Conservation (phyloP, 30 jellyfish, hydroid and myxozoan genomes). For the Aurelia aurita complex sp. Pacific region DNA sequence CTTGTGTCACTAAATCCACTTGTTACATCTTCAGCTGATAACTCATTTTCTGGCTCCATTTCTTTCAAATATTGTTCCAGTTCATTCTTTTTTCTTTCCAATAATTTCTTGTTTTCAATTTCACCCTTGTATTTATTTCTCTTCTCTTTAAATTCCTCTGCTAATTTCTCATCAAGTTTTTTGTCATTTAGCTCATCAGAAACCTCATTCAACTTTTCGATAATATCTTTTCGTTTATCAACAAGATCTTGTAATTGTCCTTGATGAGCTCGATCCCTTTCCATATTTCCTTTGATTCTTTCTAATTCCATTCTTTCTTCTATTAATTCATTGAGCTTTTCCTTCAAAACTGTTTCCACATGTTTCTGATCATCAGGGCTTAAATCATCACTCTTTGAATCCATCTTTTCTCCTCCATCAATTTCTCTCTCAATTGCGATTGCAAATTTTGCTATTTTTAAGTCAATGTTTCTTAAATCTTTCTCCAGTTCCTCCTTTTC, state of each 20-base stretch:
- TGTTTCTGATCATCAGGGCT: constrained; percentile 1
- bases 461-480: constrained; percentile 4
- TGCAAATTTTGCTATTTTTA: background rate
- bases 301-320: constrained; percentile 32
- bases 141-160: background rate
- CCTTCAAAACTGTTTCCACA: background rate
- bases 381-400: background rate
- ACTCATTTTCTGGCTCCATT: constrained; percentile 7
- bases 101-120: background rate
- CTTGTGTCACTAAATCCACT: constrained; percentile 52
- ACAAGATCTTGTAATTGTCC: constrained; percentile 26
- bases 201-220: constrained; percentile 8
- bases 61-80: background rate
- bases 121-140: constrained; percentile 4
- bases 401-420: background rate
- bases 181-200: background rate
- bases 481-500: background rate
- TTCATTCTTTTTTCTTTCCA: constrained; percentile 15
- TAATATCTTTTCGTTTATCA: constrained; percentile 20
- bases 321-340: constrained; percentile 14
- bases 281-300: background rate
- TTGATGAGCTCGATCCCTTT: background rate
- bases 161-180: background rate
- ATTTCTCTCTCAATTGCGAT: constrained; percentile 11
- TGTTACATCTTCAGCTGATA: constrained; percentile 26